Evolutionary conservation across 2,113 vertebrate genomes (phyloP).

Genomic region (Phylloscopus trochiloides): DNA sequence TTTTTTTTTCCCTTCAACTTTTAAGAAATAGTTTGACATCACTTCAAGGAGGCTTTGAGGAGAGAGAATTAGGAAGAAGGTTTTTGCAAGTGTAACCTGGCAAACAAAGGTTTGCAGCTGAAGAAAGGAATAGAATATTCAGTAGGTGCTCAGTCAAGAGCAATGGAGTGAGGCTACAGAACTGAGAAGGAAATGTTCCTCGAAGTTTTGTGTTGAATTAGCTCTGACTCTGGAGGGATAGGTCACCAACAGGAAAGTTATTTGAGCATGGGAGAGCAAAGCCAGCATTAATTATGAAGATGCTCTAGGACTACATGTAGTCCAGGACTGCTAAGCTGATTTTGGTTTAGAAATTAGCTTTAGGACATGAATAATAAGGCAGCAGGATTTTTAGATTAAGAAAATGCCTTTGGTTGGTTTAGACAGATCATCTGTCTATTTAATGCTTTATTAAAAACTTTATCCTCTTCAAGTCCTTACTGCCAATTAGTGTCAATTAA

Average conservation of each 20-base stretch:
- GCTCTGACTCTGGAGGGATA: neutral
- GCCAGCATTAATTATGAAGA: neutral
- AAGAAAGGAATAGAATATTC: neutral
- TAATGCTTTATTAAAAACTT: conserved; percentile 42
- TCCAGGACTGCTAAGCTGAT: neutral
- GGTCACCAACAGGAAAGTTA: neutral
- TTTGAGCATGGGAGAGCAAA: neutral
- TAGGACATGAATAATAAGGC: neutral
- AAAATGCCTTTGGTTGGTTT: conserved; percentile 2
- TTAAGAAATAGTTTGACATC: neutral
- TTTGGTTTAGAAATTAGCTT: neutral
- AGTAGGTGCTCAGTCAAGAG: neutral
- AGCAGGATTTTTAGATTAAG: neutral
- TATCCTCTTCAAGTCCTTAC: neutral
- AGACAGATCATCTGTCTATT: conserved; percentile 22
- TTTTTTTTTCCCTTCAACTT: neutral
- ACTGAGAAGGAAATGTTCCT: neutral
- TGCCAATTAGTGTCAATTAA: conserved; percentile 44
- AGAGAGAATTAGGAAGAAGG: neutral
- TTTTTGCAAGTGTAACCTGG: neutral
- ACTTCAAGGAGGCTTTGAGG: neutral
- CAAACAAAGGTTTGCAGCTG: neutral
- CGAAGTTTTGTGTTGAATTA: neutral
- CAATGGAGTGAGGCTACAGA: neutral
- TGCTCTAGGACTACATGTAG: neutral